A percentile compares a stretch with the other conserved stretches of the same genome.
Conservation (phyloP, 2,797 vertebrate genomes). For the Ispidina picta region DNA sequence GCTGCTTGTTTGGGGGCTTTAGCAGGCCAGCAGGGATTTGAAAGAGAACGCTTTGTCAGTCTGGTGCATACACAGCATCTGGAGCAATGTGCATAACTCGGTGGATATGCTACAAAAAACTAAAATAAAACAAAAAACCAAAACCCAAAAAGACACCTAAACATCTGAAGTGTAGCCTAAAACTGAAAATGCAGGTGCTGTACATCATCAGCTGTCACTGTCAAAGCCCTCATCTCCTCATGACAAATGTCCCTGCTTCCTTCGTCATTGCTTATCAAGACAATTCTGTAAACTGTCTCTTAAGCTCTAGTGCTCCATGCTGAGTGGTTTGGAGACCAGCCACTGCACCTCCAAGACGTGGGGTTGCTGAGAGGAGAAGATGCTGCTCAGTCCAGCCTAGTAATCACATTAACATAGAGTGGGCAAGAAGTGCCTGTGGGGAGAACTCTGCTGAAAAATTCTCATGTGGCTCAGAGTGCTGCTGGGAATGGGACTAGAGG, state of each 20-base stretch:
- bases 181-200: conserved; percentile 53
- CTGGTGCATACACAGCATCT: conserved; percentile 1
- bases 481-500: background rate
- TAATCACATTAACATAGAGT: background rate
- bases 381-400: background rate
- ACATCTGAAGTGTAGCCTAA: conserved; percentile 47
- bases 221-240: conserved; percentile 34
- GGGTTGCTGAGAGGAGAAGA: background rate
- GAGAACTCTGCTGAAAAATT: background rate
- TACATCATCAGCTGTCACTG: conserved; percentile 63
- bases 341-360: background rate
- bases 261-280: background rate
- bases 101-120: background rate
- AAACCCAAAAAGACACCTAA: background rate
- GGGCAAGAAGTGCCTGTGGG: background rate
- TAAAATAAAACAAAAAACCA: background rate
- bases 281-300: background rate
- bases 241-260: conserved; percentile 14
- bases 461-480: background rate
- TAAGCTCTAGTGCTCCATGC: background rate
- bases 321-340: background rate
- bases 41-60: conserved; percentile 60
- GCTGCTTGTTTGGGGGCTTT: conserved; percentile 68
- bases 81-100: background rate
- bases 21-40: conserved; percentile 48